Evolutionary conservation across 2,113 vertebrate species (phyloP).

Genomic region (Mirounga angustirostris): DNA sequence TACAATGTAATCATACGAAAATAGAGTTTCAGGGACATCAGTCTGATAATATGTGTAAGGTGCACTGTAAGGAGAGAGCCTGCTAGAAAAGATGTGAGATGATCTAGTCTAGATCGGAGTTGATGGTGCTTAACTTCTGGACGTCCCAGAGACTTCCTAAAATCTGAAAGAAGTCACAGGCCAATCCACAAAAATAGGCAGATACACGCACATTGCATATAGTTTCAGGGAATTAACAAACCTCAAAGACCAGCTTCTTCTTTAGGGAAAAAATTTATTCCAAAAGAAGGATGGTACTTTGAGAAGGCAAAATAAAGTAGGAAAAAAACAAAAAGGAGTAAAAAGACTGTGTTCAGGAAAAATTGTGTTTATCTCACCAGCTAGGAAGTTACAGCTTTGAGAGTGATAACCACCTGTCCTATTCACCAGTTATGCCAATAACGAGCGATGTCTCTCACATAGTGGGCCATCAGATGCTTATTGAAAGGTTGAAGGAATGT

Average conservation of each 20-base stretch:
- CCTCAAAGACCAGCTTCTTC: not conserved
- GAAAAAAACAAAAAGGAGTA: not conserved
- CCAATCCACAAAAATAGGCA: not conserved
- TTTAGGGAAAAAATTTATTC: not conserved
- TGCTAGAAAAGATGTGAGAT: not conserved
- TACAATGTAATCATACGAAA: not conserved
- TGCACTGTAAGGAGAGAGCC: not conserved
- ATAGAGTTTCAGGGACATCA: not conserved
- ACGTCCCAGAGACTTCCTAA: not conserved
- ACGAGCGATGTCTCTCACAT: not conserved
- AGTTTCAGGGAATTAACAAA: not conserved
- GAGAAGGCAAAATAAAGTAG: not conserved
- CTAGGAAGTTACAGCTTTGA: not conserved
- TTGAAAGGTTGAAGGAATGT: not conserved
- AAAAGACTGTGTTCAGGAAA: not conserved
- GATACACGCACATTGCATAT: too few species aligned
- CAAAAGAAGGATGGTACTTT: not conserved
- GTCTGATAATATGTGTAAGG: not conserved
- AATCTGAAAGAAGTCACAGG: not conserved
- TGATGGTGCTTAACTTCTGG: not conserved
- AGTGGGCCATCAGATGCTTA: not conserved
- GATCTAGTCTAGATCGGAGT: not conserved
- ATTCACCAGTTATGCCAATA: not conserved
- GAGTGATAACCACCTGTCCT: too few species aligned
- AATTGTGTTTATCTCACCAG: not conserved